Percentiles rank a stretch among this genome's conserved stretches.
Conservation (phyloP, 2,797 vertebrate species). For the Poecilia velifera region DNA sequence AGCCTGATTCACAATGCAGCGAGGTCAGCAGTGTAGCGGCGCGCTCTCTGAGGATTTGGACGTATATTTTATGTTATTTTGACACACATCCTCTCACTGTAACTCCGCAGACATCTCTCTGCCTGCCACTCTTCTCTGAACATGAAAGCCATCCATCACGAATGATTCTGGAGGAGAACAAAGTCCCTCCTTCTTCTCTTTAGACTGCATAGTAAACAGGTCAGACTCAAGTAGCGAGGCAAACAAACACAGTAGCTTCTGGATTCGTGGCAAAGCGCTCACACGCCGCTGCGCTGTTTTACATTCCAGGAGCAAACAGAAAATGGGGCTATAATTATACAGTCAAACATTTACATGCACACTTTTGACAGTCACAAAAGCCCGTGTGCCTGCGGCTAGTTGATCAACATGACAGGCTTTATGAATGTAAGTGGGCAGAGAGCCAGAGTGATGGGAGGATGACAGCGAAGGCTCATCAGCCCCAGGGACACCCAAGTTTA, state of each 20-base stretch:
- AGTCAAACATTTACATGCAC: constrained; percentile 65
- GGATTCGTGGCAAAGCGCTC: constrained; percentile 19
- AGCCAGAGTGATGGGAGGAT: constrained; percentile 62
- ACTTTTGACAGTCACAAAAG: constrained; percentile 68
- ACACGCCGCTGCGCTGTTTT: constrained; percentile 26
- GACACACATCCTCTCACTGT: constrained; percentile 36
- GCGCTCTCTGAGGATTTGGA: constrained; percentile 3
- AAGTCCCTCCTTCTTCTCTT: constrained; percentile 46
- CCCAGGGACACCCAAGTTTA: constrained; percentile 60
- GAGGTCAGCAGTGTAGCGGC: background rate
- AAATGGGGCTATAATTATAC: constrained; percentile 62
- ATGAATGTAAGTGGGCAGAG: constrained; percentile 63
- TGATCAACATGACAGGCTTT: constrained; percentile 72
- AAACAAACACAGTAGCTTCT: constrained; percentile 42
- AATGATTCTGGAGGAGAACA: constrained; percentile 54
- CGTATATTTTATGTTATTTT: constrained; percentile 13
- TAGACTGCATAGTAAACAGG: constrained; percentile 61
- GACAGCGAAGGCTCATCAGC: constrained; percentile 67
- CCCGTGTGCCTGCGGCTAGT: constrained; percentile 51
- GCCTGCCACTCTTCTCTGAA: constrained; percentile 36
- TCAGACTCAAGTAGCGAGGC: constrained; percentile 55
- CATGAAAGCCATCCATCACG: constrained; percentile 64
- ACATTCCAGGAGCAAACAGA: constrained; percentile 42
- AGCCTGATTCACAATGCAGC: constrained; percentile 1
- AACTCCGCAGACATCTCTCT: constrained; percentile 42